These are phyloP conservation scores for Ramphastos sulfuratus DNA, from an alignment of 2,113 vertebrate species.

Conservation along the genomic window DNA sequence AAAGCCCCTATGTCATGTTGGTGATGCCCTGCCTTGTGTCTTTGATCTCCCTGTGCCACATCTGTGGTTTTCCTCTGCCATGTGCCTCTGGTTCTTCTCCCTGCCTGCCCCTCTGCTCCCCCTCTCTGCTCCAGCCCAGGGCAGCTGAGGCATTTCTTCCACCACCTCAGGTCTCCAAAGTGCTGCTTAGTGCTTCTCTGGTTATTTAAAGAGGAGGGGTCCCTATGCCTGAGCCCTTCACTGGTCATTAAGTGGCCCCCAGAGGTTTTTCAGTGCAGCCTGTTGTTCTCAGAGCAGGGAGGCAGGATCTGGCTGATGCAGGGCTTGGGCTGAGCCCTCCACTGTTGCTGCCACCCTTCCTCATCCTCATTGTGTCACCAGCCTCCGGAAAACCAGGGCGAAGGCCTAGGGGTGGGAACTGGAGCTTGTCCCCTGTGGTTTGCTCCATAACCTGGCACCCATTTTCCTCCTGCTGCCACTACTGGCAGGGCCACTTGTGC, in stretches of 20 bases:
- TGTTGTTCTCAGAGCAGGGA: slow-evolving; percentile 15
- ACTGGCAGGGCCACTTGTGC: neutral
- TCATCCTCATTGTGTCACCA: neutral
- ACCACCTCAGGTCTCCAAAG: neutral
- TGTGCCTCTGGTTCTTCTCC: neutral
- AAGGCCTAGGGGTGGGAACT: neutral
- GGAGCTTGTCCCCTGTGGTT: neutral
- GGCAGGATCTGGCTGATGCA: accelerated
- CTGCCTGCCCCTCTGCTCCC: neutral
- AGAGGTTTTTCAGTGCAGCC: neutral
- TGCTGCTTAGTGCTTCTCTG: neutral
- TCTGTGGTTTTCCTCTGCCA: neutral
- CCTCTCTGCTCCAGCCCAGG: neutral
- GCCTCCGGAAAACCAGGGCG: accelerated
- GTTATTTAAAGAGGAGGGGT: too few species aligned
- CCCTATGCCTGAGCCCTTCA: accelerated
- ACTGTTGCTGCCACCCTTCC: neutral
- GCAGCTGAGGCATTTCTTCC: neutral
- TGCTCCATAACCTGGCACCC: neutral
- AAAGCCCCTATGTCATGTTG: neutral
- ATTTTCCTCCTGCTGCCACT: neutral
- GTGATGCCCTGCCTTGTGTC: neutral
- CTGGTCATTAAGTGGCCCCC: neutral
- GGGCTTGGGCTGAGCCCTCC: neutral
- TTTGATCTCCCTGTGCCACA: neutral